phyloP scores from a whole-genome alignment of 2,797 vertebrate genomes.

The Dromococcyx pavoninus region DNA sequence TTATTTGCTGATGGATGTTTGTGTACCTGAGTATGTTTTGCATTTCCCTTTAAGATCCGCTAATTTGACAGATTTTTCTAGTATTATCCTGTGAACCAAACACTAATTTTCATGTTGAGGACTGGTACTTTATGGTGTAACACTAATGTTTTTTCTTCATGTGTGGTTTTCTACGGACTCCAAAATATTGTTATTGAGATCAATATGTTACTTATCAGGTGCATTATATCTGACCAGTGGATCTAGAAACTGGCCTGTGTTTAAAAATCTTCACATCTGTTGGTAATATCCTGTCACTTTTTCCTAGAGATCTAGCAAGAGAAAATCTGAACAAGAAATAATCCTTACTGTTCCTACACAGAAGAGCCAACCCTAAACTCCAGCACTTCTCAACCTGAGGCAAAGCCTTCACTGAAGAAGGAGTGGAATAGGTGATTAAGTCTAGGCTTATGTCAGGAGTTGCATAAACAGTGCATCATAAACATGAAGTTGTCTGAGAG shows the following conservation, averaged over 20 bases:
- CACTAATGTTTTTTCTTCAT: fast-evolving
- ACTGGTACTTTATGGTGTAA: background rate
- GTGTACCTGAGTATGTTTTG: background rate
- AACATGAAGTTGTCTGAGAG: background rate
- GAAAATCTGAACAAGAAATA: background rate
- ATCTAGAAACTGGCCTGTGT: background rate
- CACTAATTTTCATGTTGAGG: background rate
- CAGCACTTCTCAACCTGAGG: background rate
- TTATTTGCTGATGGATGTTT: background rate
- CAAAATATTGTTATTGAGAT: background rate
- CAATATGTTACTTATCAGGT: background rate
- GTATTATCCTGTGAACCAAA: background rate
- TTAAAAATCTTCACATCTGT: background rate
- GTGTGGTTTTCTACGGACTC: background rate
- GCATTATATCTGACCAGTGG: background rate
- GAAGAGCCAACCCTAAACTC: background rate
- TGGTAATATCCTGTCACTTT: background rate
- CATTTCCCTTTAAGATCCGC: background rate
- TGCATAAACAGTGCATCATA: background rate
- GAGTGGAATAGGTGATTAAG: background rate
- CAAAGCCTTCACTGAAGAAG: background rate
- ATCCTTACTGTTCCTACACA: background rate
- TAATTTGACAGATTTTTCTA: background rate
- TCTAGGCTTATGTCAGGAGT: background rate
- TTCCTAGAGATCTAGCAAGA: background rate